Base-by-base conservation (phyloP, 2,797 vertebrate genomes). In the Lagodon rhomboides region DNA sequence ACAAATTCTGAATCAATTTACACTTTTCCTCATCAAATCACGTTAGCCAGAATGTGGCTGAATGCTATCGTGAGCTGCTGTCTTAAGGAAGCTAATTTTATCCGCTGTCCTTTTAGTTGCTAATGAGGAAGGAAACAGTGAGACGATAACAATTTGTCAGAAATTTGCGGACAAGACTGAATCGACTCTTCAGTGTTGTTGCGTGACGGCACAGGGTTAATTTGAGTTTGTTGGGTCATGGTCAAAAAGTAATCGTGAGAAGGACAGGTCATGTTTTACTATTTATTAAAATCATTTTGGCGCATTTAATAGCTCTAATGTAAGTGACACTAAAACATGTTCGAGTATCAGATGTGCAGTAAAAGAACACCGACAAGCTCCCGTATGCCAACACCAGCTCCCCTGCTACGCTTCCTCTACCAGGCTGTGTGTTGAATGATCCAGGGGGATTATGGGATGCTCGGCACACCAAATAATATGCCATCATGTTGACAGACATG, bases 371-470 rank as follows among this genome's bases (percentile, higher is more conserved):
- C 54, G 73, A 46, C 46, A 64, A 64, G 25, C 70, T 60, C 5
- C 22, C 18, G 27, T 62, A 41, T 68, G 43, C 70, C 58, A 67
- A 34, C 81, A 71, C 18, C 59, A 60, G 23, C 54, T 68, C 71
- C 51, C 49, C 60, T 75, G 65, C 71, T 62, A 65, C 79, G 67
- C 50, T 49, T 71, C 70, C 74, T 55, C 67, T 75, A 83, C 79
- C 75, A 61, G 59, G 62, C 75, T 82, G 74, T 80, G 84, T 82
- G 87, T 67, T 73, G 80, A 76, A 75, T 46, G 76, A 92, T 86
- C 81, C 80, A 46, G 56, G 22, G 77, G 87, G 92, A 92, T 92
- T 92, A 92, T 83, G 79, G 69, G 79, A 88, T 76, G 74, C 82
- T 66, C 66, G 71, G 27, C 79, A 66, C 76, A 90, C 68, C 83